phyloP scores from a whole-genome alignment of 2,888 invertebrate genomes.

The Hydropsyche betteni region DNA sequence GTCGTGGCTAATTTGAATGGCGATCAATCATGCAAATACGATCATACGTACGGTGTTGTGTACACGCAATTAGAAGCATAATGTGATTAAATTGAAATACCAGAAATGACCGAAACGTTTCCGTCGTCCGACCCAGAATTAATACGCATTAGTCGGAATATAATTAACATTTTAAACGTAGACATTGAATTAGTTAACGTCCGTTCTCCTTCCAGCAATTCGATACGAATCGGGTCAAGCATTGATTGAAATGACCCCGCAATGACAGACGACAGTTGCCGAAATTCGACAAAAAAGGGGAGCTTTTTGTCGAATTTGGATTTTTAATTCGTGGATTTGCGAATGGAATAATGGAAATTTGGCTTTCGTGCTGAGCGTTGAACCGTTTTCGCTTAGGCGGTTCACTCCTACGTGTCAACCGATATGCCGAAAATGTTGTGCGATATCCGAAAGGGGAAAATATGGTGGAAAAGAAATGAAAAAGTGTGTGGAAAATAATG shows the following conservation, averaged over 20 bases:
- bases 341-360: too few relatives aligned
- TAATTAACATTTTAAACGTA: neutral
- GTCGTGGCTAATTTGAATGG: too few relatives aligned
- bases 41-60: neutral
- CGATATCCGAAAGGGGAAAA: neutral
- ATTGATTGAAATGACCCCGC: too few relatives aligned
- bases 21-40: too few relatives aligned
- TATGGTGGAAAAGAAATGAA: neutral
- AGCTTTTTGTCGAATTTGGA: too few relatives aligned
- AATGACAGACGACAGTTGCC: too few relatives aligned
- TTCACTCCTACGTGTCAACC: neutral
- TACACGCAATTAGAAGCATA: slow-evolving; percentile 11
- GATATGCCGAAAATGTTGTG: slow-evolving; percentile 6
- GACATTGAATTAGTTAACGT: neutral
- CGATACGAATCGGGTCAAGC: too few relatives aligned
- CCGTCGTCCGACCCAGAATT: slow-evolving; percentile 2
- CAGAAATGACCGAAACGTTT: slow-evolving; percentile 15
- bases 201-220: too few relatives aligned
- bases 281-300: too few relatives aligned
- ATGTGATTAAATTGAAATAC: slow-evolving; percentile 9
- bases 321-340: too few relatives aligned
- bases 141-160: slow-evolving; percentile 4
- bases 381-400: too few relatives aligned
- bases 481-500: slow-evolving; percentile 28
- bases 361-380: too few relatives aligned